Base-by-base conservation (phyloP, 2,888 invertebrate genomes). In the Stenodera caucasica region DNA sequence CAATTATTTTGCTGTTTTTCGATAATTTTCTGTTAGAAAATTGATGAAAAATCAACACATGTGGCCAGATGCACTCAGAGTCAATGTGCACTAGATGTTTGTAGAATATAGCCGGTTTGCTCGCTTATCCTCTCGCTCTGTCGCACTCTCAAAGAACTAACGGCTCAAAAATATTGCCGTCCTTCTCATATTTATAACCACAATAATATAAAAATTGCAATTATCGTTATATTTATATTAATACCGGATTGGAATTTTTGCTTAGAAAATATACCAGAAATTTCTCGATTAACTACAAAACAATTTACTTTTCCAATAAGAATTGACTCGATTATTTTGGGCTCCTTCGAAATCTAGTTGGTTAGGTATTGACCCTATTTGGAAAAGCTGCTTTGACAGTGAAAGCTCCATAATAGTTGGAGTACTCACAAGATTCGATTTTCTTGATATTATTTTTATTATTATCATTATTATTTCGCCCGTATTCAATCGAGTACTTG, bases 281-380 rank as follows among this genome's bases (percentile, higher is more conserved):
- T n/a, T n/a, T n/a, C n/a, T 32, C 32, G 32, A 11, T 2, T 32
- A 9, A 32, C 11, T n/a, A n/a, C n/a, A n/a, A n/a, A n/a, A n/a
- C n/a, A n/a, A n/a, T n/a, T n/a, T n/a, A n/a, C n/a, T n/a, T n/a
- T n/a, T n/a, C n/a, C n/a, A n/a, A n/a, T n/a, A n/a, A 11, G 11
- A 9, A 7, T 32, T 11, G 32, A 11, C 11, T 32, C 9, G 7
- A 32, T 32, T 2, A 32, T 32, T 32, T 32, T 11, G 32, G 32
- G 32, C 37, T 37, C 37, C 14, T 37, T 7, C 32, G 7, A 26
- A 26, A 26, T 26, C 14, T 35, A 2, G 14, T 14, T 35, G n/a
- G n/a, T n/a, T n/a, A n/a, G 18, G 18, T 40, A 40, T 40, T 40
- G 40, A 40, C 40, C 40, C 40, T 40, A 2, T 40, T 40, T 40